Conservation (phyloP, 92 coral and sea anemone species). For the Parazoanthus atlanticus region DNA sequence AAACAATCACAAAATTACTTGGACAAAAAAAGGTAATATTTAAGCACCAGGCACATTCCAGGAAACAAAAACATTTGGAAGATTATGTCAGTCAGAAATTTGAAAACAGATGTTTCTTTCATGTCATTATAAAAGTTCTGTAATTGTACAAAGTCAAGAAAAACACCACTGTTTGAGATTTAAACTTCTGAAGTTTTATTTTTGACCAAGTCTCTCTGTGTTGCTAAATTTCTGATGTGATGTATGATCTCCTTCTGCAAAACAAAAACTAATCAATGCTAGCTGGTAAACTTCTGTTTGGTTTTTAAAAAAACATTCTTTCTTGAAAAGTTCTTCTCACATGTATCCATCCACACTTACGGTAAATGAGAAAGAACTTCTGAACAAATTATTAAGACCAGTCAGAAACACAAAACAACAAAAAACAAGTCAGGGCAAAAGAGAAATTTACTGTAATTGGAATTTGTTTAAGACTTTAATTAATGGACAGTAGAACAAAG, state of each 20-base stretch:
- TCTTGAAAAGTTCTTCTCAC: background rate
- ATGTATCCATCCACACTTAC: background rate
- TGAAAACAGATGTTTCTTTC: background rate
- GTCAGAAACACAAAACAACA: background rate
- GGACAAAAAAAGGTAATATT: no score
- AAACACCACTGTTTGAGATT: background rate
- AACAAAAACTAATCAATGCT: background rate
- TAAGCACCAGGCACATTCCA: background rate
- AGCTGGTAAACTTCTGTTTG: background rate
- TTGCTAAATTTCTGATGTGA: background rate
- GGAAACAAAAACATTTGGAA: background rate
- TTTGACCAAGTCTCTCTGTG: background rate
- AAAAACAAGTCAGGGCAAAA: conserved; percentile 27
- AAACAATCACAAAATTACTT: no score
- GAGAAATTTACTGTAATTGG: background rate
- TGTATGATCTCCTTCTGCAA: background rate
- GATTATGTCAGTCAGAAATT: no score
- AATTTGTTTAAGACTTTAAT: background rate
- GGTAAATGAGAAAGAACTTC: background rate
- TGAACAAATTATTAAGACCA: background rate
- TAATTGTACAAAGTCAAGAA: background rate
- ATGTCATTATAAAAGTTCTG: background rate
- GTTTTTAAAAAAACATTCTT: background rate
- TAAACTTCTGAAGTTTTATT: background rate
- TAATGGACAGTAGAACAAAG: conserved; percentile 17